These are phyloP conservation scores for Pegoplata infirma DNA, from an alignment of 2,888 invertebrate genomes.

Conservation along the genomic window DNA sequence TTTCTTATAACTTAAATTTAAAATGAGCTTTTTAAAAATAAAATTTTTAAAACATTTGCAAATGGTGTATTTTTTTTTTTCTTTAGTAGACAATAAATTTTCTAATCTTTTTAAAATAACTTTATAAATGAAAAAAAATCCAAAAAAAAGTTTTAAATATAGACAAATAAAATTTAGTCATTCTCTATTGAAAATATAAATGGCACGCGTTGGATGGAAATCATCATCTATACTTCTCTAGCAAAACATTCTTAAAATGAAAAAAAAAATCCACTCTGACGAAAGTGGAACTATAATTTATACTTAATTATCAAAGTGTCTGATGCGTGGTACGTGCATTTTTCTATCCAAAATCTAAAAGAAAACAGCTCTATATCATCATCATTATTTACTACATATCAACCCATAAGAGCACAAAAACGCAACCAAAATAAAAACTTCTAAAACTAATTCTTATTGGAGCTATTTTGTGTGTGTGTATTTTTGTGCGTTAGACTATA, in stretches of 20 bases:
- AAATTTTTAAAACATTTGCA: no score
- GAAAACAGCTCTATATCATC: constrained; percentile 32
- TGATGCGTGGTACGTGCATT: constrained; percentile 58
- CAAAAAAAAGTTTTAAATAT: constrained; percentile 23
- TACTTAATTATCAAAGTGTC: constrained; percentile 57
- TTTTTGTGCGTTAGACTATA: not conserved
- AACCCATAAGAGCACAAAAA: not conserved
- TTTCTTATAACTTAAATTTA: no score
- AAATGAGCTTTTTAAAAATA: not conserved
- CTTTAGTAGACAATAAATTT: not conserved
- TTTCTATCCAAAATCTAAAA: constrained; percentile 28
- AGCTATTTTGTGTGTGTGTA: constrained; percentile 19
- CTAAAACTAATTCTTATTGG: constrained; percentile 44
- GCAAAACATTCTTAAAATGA: not conserved
- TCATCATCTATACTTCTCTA: not conserved
- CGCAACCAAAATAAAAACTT: constrained; percentile 30
- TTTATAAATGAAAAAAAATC: not conserved
- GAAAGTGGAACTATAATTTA: constrained; percentile 59
- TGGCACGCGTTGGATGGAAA: constrained; percentile 51
- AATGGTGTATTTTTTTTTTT: no score
- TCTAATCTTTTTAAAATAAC: not conserved
- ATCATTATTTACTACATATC: constrained; percentile 12
- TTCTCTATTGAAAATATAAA: constrained; percentile 25
- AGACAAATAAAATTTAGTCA: constrained; percentile 14
- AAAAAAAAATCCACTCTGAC: constrained; percentile 6